phyloP scores from a whole-genome alignment of 2,113 vertebrate species.

The Hippocampus mohnikei region DNA sequence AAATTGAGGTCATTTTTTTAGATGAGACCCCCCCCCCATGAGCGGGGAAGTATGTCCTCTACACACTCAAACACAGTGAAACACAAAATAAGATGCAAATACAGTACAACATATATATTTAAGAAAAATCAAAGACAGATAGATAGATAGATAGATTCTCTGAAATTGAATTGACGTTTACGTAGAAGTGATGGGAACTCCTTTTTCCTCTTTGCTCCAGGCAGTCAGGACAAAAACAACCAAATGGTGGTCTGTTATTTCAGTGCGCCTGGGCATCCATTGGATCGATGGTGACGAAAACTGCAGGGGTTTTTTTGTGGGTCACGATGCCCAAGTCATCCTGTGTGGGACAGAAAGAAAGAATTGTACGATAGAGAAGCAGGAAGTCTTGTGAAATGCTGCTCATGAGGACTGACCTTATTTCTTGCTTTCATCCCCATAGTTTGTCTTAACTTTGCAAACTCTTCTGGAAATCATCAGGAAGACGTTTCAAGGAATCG shows the following conservation, averaged over 20 bases:
- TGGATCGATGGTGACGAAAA: constrained; percentile 30
- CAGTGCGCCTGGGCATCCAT: background rate
- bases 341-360: constrained; percentile 28
- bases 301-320: background rate
- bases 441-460: constrained; percentile 10
- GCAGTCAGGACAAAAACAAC: background rate
- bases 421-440: constrained; percentile 20
- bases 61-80: background rate
- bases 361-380: background rate
- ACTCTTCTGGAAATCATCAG: constrained; percentile 36
- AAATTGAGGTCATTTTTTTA: background rate
- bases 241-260: background rate
- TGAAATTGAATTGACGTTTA: background rate
- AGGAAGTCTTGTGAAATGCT: background rate
- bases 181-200: background rate
- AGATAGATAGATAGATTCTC: no score
- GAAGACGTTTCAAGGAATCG: background rate
- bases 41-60: background rate
- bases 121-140: no score
- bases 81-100: no score
- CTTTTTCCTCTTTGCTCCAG: background rate
- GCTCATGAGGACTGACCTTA: constrained; percentile 39
- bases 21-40: background rate
- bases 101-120: no score
- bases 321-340: constrained; percentile 21